Evolutionary conservation across 2,888 invertebrate genomes (phyloP), one percentile per base, ranked within the genome.

Genomic region (Ormyrus rosae): DNA sequence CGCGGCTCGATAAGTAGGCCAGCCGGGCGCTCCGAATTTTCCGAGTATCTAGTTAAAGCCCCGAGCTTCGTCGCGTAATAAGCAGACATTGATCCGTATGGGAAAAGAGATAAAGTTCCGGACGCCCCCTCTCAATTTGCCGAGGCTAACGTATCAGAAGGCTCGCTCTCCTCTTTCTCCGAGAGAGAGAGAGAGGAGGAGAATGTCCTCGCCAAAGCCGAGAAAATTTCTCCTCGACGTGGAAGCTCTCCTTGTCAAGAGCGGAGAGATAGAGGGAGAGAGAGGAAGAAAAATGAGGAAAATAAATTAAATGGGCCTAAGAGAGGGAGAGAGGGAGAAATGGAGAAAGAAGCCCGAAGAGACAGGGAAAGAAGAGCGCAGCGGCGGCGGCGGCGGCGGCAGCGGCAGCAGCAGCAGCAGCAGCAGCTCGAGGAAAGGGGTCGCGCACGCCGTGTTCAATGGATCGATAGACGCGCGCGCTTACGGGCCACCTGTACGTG

Each of bases 401-500:
- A 1, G 19, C 19, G 1, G 56, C 51, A 61, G 50, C 11, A 0
- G 1, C 56, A 13, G 34, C 34, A n/a, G 56, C 11, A 1, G 1
- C 56, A 45, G 34, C 34, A n/a, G 78, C 51, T 63, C 48, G 19
- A 80, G 74, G 78, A 64, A 82, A 82, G 82, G 82, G 81, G 84
- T 83, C 80, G 83, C 56, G 70, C 80, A 74, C 77, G 68, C 80
- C 72, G 80, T 75, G 82, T 81, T 83, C 81, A 83, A 84, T 83
- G 83, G 83, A 83, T 83, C 83, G 80, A 83, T 84, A 83, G 77
- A 80, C 81, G 81, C 73, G 81, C 83, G 81, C 82, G 81, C 81
- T 83, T 83, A 74, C 70, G 60, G 51, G 65, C 60, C 80, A 78
- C 81, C 81, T 82, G 67, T 69, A 55, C 76, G 65, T 13, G 64